These are phyloP conservation scores for Tinamus guttatus DNA, from an alignment of 2,113 vertebrate species.

Conservation along the genomic window DNA sequence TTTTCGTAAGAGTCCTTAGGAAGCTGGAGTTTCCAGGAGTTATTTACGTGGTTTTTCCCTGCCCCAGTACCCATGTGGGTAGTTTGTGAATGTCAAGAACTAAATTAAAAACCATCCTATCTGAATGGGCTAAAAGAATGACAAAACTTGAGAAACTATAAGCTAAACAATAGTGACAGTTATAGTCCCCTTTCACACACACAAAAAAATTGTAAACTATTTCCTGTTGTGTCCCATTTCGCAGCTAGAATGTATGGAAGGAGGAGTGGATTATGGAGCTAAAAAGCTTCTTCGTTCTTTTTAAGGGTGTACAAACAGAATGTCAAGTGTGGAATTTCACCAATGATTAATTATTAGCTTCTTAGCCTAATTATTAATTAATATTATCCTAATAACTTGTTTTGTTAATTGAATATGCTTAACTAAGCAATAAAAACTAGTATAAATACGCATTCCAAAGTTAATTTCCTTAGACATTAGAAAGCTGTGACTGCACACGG, in stretches of 20 bases:
- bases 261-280: conserved; percentile 43
- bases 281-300: neutral
- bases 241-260: conserved; percentile 79
- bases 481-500: neutral
- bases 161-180: conserved; percentile 85
- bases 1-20: conserved; percentile 41
- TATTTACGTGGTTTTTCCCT: conserved; percentile 54
- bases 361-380: no score
- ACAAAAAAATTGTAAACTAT: conserved; percentile 79
- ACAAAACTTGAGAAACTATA: conserved; percentile 69
- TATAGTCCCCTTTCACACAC: conserved; percentile 80
- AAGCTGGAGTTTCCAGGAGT: conserved; percentile 57
- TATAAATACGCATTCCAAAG: neutral
- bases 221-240: conserved; percentile 89
- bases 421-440: conserved; percentile 37
- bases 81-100: conserved; percentile 46
- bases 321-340: neutral
- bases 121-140: conserved; percentile 78
- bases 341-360: neutral
- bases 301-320: conserved; percentile 3
- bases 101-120: conserved; percentile 68
- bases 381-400: neutral
- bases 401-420: conserved; percentile 29
- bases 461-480: neutral
- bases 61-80: conserved; percentile 27